phyloP scores from a whole-genome alignment of 2,888 invertebrate genomes.

The Erpobdella octoculata region DNA sequence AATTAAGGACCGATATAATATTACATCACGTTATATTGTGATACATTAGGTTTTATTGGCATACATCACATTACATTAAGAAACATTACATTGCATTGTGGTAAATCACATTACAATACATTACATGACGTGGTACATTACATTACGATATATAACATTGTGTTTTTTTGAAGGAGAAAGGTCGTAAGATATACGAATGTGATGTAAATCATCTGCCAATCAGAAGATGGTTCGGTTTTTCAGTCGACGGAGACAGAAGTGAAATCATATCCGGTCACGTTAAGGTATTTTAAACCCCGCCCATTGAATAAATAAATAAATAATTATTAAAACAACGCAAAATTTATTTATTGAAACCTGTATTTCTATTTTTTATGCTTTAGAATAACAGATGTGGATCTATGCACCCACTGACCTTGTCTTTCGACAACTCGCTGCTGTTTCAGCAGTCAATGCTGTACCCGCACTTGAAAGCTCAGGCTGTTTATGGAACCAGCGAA shows the following conservation, averaged over 20 bases:
- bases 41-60: neutral
- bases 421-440: slow-evolving; percentile 4
- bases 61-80: neutral
- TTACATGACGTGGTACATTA: neutral
- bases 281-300: neutral
- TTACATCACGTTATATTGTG: neutral
- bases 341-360: neutral
- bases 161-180: slow-evolving; percentile 4
- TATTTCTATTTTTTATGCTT: neutral
- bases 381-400: neutral
- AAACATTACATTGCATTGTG: neutral
- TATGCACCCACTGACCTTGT: neutral
- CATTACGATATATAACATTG: neutral
- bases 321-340: neutral
- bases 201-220: neutral
- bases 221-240: slow-evolving; percentile 2
- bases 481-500: neutral
- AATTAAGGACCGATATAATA: neutral
- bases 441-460: slow-evolving; percentile 9
- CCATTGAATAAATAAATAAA: neutral
- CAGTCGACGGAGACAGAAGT: neutral
- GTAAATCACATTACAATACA: neutral
- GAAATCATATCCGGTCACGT: neutral
- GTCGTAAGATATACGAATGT: neutral
- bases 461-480: neutral